Base-by-base conservation (phyloP, 1,140 invertebrate genomes). In the Pseudomyrmex concolor region DNA sequence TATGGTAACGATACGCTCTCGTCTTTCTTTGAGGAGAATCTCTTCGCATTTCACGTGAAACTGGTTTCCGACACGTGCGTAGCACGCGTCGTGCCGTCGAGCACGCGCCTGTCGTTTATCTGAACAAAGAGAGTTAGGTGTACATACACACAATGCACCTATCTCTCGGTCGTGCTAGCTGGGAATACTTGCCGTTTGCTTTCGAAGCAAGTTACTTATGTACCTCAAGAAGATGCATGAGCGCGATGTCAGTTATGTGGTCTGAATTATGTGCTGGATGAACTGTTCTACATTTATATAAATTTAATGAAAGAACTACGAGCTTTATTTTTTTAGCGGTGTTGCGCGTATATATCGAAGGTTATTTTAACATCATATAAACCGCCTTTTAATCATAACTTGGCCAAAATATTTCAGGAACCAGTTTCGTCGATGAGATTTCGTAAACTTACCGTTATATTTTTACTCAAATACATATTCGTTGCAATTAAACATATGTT, bases 371-470 rank as follows among this genome's bases (percentile, higher is more conserved):
- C 71, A 45, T 43, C 50, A 15, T 51, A 22, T n/a, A 45, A 43
- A 22, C 45, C 68, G 5, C 10, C 34, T 60, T 22, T 63, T 22
- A 60, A 84, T 84, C 50, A 68, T 67, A 63, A n/a, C 8, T 72
- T 57, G 66, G 48, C 73, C 50, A n/a, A 8, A 43, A n/a, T 74
- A 72, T 66, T 25, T 71, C 13, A 13, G 71, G 82, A 89, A 89
- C 88, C 88, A 89, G 88, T 89, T 89, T 82, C 76, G 72, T n/a
- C 60, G 50, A 45, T 55, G 19, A 74, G 73, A 84, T 88, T 4
- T 34, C 34, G 34, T 34, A 7, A 34, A 34, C 60, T 60, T 89
- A 72, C 87, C 88, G 88, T 89, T 89, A 90, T 84, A 83, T 84
- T 84, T 88, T 88, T 90, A 78, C 68, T 55, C 72, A 67, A 66